phyloP scores from a whole-genome alignment of 2,113 vertebrate species.

The Leptosomus discolor region DNA sequence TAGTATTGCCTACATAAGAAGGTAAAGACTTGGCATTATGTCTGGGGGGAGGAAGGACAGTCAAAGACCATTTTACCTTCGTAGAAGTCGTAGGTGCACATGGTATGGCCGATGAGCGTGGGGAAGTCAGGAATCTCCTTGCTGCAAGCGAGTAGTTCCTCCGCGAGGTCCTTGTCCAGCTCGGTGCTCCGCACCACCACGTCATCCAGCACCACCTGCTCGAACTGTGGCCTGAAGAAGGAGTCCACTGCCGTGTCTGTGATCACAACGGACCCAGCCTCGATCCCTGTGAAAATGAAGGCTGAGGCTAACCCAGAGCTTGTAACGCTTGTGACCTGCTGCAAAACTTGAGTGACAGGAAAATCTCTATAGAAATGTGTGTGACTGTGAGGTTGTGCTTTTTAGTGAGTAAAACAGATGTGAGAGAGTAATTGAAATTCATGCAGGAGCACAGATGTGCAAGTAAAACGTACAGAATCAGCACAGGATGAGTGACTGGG shows the following conservation, averaged over 20 bases:
- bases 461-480: not conserved
- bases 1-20: not conserved
- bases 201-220: constrained; percentile 85
- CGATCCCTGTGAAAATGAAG: constrained; percentile 65
- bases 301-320: not conserved
- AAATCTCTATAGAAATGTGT: accelerated
- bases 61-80: constrained; percentile 71
- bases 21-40: accelerated
- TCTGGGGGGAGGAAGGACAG: not conserved
- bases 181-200: constrained; percentile 82
- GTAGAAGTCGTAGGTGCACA: constrained; percentile 89
- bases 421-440: not conserved
- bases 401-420: not conserved
- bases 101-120: constrained; percentile 78
- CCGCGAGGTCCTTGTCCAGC: constrained; percentile 78
- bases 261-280: constrained; percentile 83
- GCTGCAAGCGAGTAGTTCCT: constrained; percentile 81
- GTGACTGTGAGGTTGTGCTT: not conserved
- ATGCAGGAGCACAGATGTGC: not conserved
- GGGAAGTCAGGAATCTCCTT: constrained; percentile 72
- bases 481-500: not conserved
- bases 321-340: not conserved
- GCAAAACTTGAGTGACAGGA: not conserved
- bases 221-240: constrained; percentile 79
- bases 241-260: constrained; percentile 81